A percentile compares a stretch with the other conserved stretches of the same genome.
These are phyloP conservation scores for Eupithecia subumbrata DNA, from an alignment of 2,888 invertebrate species.

Conservation along the genomic window DNA sequence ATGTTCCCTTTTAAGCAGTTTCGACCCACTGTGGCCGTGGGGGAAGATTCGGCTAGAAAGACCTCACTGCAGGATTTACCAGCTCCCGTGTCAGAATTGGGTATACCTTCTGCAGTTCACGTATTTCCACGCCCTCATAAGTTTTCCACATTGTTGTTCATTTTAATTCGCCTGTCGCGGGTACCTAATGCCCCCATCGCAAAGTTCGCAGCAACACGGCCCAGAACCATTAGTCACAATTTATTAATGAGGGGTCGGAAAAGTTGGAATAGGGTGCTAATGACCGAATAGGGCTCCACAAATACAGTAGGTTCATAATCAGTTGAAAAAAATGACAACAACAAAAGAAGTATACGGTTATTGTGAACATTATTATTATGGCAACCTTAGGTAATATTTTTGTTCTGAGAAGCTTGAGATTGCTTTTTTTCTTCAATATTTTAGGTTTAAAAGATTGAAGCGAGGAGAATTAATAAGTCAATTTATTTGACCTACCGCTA, in stretches of 20 bases:
- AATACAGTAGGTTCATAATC: neutral
- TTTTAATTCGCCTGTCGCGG: constrained; percentile 16
- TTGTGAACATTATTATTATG: neutral
- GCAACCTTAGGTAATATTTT: neutral
- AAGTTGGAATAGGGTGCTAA: constrained; percentile 18
- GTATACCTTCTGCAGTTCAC: no score
- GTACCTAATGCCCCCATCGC: constrained; percentile 21
- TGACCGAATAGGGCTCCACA: neutral
- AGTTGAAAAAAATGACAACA: no score
- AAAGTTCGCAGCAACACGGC: constrained; percentile 8
- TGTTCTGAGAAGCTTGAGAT: no score
- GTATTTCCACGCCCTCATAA: neutral
- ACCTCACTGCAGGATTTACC: no score
- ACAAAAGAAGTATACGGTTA: neutral
- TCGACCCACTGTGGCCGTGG: no score
- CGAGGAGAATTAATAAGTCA: neutral
- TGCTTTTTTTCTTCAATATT: no score
- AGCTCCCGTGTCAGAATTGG: no score
- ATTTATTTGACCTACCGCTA: neutral
- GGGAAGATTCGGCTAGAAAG: no score
- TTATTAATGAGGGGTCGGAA: constrained; percentile 15
- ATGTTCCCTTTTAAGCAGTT: no score
- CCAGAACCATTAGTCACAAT: constrained; percentile 25
- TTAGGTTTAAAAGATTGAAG: neutral
- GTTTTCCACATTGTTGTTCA: neutral